Evolutionary conservation across 2,888 invertebrate species (phyloP).

Genomic region (Epicampocera succincta): DNA sequence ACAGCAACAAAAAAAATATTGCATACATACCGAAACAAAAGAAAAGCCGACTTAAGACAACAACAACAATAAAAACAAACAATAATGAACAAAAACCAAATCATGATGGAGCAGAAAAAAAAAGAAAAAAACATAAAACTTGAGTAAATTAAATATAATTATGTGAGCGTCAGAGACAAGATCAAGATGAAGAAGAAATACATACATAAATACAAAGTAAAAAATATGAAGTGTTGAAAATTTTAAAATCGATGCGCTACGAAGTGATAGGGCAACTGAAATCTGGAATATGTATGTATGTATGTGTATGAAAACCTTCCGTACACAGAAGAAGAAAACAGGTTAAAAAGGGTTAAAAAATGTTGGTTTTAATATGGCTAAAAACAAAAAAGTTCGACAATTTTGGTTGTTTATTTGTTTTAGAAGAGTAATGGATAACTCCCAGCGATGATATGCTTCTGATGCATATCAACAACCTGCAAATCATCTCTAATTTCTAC

Average conservation of each 20-base stretch:
- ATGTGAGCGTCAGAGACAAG: slow-evolving; percentile 24
- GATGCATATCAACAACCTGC: too few species aligned
- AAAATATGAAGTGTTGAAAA: slow-evolving; percentile 10
- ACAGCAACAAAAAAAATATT: not conserved
- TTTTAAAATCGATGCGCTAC: not conserved
- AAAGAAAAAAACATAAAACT: not conserved
- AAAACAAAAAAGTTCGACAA: too few species aligned
- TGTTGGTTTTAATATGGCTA: too few species aligned
- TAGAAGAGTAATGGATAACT: too few species aligned
- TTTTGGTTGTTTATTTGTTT: too few species aligned
- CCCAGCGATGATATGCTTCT: too few species aligned
- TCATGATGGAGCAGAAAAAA: not conserved
- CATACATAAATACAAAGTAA: not conserved
- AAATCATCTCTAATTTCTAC: too few species aligned
- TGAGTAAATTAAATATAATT: slow-evolving; percentile 31
- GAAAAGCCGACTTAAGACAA: slow-evolving; percentile 17
- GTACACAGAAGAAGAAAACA: too few species aligned
- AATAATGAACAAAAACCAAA: not conserved
- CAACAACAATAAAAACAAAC: not conserved
- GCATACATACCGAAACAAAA: too few species aligned
- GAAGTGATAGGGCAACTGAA: too few species aligned
- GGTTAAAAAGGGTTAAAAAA: too few species aligned
- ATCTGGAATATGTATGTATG: not conserved
- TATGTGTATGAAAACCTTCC: too few species aligned
- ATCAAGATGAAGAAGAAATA: slow-evolving; percentile 23